Percentiles rank a stretch among this genome's conserved stretches.
These are phyloP conservation scores for Stenotaenia linearis DNA, from an alignment of 2,888 invertebrate species.

Conservation along the genomic window DNA sequence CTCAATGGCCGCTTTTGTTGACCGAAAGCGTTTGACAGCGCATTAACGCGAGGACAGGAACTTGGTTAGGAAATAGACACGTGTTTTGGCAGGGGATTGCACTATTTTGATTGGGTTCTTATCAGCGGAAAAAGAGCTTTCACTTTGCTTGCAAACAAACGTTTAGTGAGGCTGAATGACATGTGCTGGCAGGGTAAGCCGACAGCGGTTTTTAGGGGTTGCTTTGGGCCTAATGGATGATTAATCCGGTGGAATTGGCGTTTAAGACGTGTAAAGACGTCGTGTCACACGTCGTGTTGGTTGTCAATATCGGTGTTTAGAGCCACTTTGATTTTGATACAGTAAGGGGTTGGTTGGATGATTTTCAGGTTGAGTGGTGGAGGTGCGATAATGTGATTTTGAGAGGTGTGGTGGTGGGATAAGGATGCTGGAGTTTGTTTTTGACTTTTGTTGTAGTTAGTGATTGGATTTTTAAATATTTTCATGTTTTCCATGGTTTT, in stretches of 20 bases:
- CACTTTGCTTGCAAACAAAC: neutral
- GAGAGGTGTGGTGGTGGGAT: too few species aligned
- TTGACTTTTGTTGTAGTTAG: too few species aligned
- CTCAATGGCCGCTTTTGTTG: neutral
- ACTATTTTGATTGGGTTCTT: slow-evolving; percentile 7
- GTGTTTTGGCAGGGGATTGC: slow-evolving; percentile 19
- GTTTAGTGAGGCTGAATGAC: neutral
- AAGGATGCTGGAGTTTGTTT: too few species aligned
- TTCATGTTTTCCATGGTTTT: too few species aligned
- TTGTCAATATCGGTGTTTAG: neutral
- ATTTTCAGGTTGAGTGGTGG: too few species aligned
- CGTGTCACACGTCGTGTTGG: neutral
- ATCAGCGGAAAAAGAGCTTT: slow-evolving; percentile 2
- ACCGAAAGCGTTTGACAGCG: neutral
- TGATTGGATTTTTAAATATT: too few species aligned
- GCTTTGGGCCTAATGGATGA: neutral
- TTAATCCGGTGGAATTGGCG: neutral
- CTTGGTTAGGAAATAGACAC: slow-evolving; percentile 1
- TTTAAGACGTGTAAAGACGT: neutral
- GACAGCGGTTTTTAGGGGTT: neutral
- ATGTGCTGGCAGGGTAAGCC: neutral
- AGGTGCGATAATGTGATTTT: too few species aligned
- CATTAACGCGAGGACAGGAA: neutral
- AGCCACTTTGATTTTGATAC: neutral
- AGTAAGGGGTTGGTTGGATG: too few species aligned